Evolutionary conservation across 2,888 invertebrate genomes (phyloP), one percentile per base, ranked within the genome.

Genomic region (Aporophyla nigra): DNA sequence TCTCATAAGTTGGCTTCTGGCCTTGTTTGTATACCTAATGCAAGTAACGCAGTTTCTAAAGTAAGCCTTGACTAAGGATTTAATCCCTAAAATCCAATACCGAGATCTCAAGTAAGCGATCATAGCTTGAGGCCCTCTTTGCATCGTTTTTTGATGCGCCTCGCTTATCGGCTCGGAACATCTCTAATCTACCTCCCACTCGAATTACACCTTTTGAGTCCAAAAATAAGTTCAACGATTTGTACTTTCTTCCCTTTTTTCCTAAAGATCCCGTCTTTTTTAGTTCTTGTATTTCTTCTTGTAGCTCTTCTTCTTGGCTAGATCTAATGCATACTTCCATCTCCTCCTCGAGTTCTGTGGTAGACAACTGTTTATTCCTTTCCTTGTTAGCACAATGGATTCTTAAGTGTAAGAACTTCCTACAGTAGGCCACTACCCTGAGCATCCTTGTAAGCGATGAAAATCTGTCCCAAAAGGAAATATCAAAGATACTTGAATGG

Each of bases 41-140:
- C 72, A 72, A 9, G 4, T 33, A 10, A 72, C 66, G 49, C 65
- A 72, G 7, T 40, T 54, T 27, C 51, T 53, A 16, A n/a, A 24
- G 61, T 16, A 67, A 3, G 53, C 21, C 21, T 61, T 61, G 21
- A 61, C 61, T 61, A 61, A 61, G 21, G 61, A 10, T 61, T 61
- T 61, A 12, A 61, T 27, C 40, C 61, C 61, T 65, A 49, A 24
- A 65, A 65, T 19, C 65, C 65, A 65, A 63, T 46, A 63, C 63
- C 24, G 46, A 46, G 63, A 63, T 46, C 19, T 63, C 14, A 78
- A 53, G 21, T 59, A 78, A 33, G 51, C 54, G 1, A 79, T 16
- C 65, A 75, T 75, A 0, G 68, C 9, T 66, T 71, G 75, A 6
- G 59, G 78, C 78, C 78, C 12, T 6, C 75, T 75, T 16, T 79